These are phyloP conservation scores for Coenonympha arcania DNA, from an alignment of 2,888 invertebrate genomes.

Conservation along the genomic window DNA sequence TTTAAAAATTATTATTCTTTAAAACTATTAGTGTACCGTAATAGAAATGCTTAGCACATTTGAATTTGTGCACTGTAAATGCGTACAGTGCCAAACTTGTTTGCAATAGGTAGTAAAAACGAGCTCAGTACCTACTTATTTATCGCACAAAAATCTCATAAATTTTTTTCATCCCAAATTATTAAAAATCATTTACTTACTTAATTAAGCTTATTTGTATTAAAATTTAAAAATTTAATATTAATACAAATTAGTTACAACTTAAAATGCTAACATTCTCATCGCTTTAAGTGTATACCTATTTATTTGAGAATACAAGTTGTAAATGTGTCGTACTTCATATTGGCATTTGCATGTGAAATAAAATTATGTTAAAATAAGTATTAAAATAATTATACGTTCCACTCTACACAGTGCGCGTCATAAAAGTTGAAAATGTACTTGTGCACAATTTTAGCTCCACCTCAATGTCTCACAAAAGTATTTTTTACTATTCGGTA, in stretches of 20 bases:
- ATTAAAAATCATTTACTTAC: not conserved
- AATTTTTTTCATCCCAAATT: not conserved
- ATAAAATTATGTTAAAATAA: conserved; percentile 36
- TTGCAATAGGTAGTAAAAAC: no score
- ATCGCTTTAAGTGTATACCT: conserved; percentile 43
- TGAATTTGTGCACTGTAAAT: no score
- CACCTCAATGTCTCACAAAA: no score
- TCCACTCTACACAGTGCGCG: conserved; percentile 38
- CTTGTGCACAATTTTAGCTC: no score
- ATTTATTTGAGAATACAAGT: conserved; percentile 37
- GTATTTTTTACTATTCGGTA: no score
- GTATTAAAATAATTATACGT: conserved; percentile 42
- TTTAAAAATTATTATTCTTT: no score
- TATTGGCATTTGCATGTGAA: conserved; percentile 57
- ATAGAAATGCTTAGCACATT: no score
- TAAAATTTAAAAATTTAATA: conserved; percentile 16
- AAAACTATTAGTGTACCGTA: no score
- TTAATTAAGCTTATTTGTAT: conserved; percentile 9
- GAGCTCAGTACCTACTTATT: no score
- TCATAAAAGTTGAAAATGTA: not conserved
- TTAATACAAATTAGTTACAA: conserved; percentile 15
- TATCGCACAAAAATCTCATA: not conserved
- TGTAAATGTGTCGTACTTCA: conserved; percentile 56
- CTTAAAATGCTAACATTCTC: conserved; percentile 31
- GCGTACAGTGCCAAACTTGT: no score